Evolutionary conservation across 2,113 vertebrate genomes (phyloP).

Genomic region (Oryzias woworae): DNA sequence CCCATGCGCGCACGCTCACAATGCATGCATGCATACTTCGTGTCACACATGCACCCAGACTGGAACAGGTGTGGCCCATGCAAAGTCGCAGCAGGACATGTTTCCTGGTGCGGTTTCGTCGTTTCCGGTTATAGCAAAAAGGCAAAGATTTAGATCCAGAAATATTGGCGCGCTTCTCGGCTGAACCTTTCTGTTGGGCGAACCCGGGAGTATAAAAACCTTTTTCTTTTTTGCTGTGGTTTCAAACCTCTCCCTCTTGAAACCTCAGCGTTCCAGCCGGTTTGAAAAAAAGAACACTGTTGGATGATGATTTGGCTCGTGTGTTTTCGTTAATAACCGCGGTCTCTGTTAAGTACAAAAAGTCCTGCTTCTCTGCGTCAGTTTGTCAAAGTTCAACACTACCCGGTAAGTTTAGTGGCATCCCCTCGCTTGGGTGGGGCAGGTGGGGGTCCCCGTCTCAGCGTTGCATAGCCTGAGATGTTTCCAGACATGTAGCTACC

Average conservation of each 20-base stretch:
- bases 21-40: conserved; percentile 27
- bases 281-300: conserved; percentile 35
- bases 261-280: conserved; percentile 15
- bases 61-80: conserved; percentile 63
- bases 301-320: conserved; percentile 18
- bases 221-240: neutral
- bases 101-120: conserved; percentile 1
- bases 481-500: conserved; percentile 82
- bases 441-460: conserved; percentile 91
- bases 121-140: conserved; percentile 46
- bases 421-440: conserved; percentile 94
- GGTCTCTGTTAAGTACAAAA: conserved; percentile 11
- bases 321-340: conserved; percentile 35
- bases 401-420: conserved; percentile 90
- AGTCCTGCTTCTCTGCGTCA: conserved; percentile 21
- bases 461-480: conserved; percentile 95
- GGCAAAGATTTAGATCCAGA: conserved; percentile 52
- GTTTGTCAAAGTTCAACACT: conserved; percentile 78
- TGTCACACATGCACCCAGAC: conserved; percentile 7
- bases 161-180: conserved; percentile 32
- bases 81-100: conserved; percentile 63
- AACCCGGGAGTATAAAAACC: neutral
- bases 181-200: conserved; percentile 6
- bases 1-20: conserved; percentile 24
- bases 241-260: conserved; percentile 30